Conservation (phyloP, 2,113 vertebrate genomes). For the Lepus americanus region DNA sequence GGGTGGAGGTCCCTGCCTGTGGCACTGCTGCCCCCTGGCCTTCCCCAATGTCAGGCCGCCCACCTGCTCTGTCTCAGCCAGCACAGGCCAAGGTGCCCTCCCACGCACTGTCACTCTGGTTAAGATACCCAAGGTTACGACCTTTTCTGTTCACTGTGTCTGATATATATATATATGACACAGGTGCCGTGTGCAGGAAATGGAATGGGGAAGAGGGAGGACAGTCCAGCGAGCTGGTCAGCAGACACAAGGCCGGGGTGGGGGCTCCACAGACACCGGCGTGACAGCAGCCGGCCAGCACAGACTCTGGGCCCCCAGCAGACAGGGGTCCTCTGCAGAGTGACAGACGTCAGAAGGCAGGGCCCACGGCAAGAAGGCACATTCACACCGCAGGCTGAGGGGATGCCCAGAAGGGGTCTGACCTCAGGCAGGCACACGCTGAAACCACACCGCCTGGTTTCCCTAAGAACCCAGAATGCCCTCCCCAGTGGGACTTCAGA, state of each 20-base stretch:
- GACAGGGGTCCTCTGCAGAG: not conserved
- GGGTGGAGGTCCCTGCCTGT: too few relatives aligned
- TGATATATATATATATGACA: not conserved
- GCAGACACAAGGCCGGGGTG: rapidly evolving
- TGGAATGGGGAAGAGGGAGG: rapidly evolving
- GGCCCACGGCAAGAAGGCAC: not conserved
- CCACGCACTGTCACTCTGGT: not conserved
- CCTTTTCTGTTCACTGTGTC: not conserved
- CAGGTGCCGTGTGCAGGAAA: rapidly evolving
- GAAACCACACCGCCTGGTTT: not conserved
- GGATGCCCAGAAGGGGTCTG: rapidly evolving
- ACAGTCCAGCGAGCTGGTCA: not conserved
- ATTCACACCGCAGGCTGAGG: not conserved
- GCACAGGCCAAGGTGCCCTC: not conserved
- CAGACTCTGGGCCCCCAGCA: not conserved
- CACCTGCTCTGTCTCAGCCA: too few relatives aligned
- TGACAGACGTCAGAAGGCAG: not conserved
- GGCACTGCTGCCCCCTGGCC: too few relatives aligned
- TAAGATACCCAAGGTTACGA: too few relatives aligned
- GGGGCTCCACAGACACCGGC: too few relatives aligned
- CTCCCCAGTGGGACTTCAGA: not conserved
- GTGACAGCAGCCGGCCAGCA: too few relatives aligned
- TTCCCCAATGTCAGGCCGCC: not conserved
- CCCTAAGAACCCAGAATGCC: not conserved
- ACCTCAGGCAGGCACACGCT: too few relatives aligned